Percentiles rank a stretch among this genome's conserved stretches.
Conservation (phyloP, 2,888 invertebrate species). For the Conus canariensis region DNA sequence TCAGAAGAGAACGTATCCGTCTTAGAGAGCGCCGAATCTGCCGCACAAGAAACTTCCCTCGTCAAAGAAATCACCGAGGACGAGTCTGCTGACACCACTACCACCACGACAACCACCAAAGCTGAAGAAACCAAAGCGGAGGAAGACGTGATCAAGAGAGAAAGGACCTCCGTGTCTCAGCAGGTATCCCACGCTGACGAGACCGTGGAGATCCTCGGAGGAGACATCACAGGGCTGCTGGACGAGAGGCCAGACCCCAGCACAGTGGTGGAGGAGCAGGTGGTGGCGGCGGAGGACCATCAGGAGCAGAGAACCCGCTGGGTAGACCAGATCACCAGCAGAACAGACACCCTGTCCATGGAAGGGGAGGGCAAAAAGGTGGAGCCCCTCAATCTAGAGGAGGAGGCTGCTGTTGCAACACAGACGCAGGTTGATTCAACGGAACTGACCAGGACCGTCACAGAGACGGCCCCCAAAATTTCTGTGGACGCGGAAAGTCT, state of each 20-base stretch:
- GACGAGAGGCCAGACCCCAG: neutral
- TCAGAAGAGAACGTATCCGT: neutral
- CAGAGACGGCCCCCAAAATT: neutral
- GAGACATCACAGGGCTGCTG: slow-evolving; percentile 35
- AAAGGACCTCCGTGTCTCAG: slow-evolving; percentile 4
- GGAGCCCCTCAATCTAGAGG: neutral
- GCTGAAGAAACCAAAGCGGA: neutral
- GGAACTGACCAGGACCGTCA: neutral
- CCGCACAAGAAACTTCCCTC: neutral
- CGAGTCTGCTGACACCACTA: neutral
- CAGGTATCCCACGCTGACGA: slow-evolving; percentile 28
- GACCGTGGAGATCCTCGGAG: neutral
- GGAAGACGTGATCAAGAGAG: neutral
- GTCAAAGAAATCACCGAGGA: slow-evolving; percentile 4
- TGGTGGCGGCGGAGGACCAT: neutral
- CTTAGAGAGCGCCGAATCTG: neutral
- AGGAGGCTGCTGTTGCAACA: neutral
- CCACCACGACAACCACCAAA: neutral
- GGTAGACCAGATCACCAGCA: slow-evolving; percentile 39
- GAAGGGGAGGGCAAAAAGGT: slow-evolving; percentile 36
- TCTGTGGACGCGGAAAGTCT: slow-evolving; percentile 23
- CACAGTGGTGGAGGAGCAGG: slow-evolving; percentile 29
- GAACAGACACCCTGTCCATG: slow-evolving; percentile 24
- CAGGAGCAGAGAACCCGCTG: slow-evolving; percentile 26
- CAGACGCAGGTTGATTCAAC: neutral